A percentile compares a stretch with the other conserved stretches of the same genome.
Conservation (phyloP, 2,113 vertebrate genomes). For the Mormoops blainvillei region DNA sequence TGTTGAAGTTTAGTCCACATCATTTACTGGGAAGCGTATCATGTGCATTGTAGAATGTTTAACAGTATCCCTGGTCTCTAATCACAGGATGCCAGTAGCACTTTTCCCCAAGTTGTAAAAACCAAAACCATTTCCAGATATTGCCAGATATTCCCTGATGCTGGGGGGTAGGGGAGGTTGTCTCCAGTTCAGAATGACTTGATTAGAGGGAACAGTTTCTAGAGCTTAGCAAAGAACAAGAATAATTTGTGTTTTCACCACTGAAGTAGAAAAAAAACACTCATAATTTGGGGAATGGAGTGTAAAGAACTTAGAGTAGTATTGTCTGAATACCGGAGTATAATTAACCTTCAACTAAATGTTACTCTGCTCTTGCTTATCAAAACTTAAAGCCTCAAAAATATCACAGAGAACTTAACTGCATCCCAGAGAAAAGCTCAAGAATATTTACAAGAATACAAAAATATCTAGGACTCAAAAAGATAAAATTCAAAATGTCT, state of each 20-base stretch:
- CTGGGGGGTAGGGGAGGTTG: not conserved
- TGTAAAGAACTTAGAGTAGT: not conserved
- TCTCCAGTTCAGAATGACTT: not conserved
- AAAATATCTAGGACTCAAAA: not conserved
- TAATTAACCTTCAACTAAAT: not conserved
- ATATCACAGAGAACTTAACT: not conserved
- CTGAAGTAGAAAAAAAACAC: not conserved
- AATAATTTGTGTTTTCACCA: not conserved
- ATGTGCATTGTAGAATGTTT: not conserved
- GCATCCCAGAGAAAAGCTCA: not conserved
- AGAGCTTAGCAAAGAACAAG: not conserved
- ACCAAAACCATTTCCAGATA: not conserved
- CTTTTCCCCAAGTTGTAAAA: not conserved
- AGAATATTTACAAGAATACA: not conserved
- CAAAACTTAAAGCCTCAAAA: slow-evolving; percentile 6
- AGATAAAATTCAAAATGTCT: not conserved
- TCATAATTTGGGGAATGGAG: not conserved
- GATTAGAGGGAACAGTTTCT: not conserved
- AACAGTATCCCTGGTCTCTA: not conserved
- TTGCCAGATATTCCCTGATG: not conserved
- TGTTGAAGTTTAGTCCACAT: not conserved
- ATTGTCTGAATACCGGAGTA: not conserved
- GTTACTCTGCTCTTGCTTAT: not conserved
- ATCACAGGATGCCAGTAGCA: not conserved
- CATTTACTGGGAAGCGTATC: not conserved